Conservation (phyloP, 1,140 invertebrate species). For the silkworm (Bombyx mori) region DNA sequence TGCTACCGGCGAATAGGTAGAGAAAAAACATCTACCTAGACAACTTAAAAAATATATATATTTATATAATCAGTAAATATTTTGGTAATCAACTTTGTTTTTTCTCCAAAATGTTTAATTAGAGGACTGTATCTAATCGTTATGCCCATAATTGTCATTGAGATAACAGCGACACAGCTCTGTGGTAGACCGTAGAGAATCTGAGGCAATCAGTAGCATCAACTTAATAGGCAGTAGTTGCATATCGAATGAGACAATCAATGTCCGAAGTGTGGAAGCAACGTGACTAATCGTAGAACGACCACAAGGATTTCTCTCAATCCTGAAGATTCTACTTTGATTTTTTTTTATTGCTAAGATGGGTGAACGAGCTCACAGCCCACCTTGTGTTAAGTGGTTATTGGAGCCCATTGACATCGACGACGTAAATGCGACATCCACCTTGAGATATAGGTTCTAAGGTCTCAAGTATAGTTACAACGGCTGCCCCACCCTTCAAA, state of each 20-base stretch:
- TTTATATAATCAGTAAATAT: slow-evolving; percentile 2
- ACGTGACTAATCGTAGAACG: slow-evolving; percentile 27
- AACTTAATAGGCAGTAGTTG: slow-evolving; percentile 49
- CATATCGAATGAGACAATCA: slow-evolving; percentile 57
- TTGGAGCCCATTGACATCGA: no score
- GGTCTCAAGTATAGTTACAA: no score
- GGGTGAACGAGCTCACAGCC: no score
- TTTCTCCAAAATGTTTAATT: slow-evolving; percentile 39
- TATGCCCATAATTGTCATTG: slow-evolving; percentile 57
- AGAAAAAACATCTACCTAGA: neutral
- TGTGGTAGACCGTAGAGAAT: slow-evolving; percentile 52
- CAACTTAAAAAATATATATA: neutral
- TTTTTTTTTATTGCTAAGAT: no score
- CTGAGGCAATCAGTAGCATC: slow-evolving; percentile 44
- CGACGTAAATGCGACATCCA: no score
- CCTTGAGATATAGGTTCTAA: no score
- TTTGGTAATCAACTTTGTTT: no score
- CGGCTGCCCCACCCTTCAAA: no score
- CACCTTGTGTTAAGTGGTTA: no score
- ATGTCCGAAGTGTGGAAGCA: slow-evolving; percentile 16
- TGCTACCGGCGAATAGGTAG: no score
- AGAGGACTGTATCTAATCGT: slow-evolving; percentile 31
- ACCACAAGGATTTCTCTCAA: no score
- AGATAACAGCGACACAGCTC: slow-evolving; percentile 29
- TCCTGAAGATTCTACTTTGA: no score